phyloP scores from a whole-genome alignment of 2,113 vertebrate species.

The Spea multiplicata region DNA sequence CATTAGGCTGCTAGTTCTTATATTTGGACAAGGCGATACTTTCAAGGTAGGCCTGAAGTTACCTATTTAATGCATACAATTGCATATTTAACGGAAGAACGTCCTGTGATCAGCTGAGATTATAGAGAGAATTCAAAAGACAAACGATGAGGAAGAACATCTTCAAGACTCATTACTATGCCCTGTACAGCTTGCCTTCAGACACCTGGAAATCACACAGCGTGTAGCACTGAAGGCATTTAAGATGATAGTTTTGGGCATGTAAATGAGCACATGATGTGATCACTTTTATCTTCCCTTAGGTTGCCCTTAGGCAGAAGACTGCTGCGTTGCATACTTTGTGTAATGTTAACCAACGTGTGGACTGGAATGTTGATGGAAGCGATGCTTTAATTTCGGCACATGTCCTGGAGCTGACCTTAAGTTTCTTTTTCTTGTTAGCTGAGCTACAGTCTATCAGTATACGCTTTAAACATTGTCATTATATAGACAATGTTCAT shows the following conservation, averaged over 20 bases:
- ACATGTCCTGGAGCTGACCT: no score
- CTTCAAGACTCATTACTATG: slow-evolving; percentile 20
- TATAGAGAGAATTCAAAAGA: background rate
- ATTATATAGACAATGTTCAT: no score
- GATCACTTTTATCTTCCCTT: slow-evolving; percentile 35
- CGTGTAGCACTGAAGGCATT: slow-evolving; percentile 5
- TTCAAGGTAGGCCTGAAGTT: background rate
- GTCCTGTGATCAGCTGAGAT: background rate
- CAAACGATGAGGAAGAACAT: background rate
- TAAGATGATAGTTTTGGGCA: slow-evolving; percentile 21
- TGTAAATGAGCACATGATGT: slow-evolving; percentile 28
- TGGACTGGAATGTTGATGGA: background rate
- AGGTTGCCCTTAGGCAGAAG: slow-evolving; percentile 32
- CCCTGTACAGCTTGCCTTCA: slow-evolving; percentile 4
- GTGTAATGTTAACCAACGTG: slow-evolving; percentile 20
- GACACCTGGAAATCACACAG: slow-evolving; percentile 35
- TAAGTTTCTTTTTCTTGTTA: no score
- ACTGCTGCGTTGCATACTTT: slow-evolving; percentile 13
- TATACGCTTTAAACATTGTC: no score
- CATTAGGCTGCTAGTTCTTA: background rate
- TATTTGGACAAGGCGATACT: background rate
- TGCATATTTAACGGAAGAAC: background rate
- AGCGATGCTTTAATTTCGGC: background rate
- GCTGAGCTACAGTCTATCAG: no score
- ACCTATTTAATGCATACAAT: background rate